Evolutionary conservation across 2,888 invertebrate genomes (phyloP), one percentile per base, ranked within the genome.

Genomic region (Melanophora roralis): DNA sequence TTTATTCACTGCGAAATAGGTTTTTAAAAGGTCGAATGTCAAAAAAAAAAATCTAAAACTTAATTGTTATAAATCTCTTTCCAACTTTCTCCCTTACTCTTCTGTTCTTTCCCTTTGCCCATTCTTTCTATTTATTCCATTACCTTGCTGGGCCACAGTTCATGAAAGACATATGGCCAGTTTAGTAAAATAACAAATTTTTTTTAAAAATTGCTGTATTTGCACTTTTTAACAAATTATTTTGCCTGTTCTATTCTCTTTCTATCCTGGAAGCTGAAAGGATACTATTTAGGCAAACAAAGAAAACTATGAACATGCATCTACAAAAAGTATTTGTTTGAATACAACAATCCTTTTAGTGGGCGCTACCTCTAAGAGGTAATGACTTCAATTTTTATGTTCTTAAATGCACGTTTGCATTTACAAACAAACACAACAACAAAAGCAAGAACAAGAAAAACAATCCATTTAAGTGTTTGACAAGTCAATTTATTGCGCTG

Each of bases 401-500:
- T 47, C 51, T 57, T 73, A 40, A 36, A 27, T 23, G 27, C 27
- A 27, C 73, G 53, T 53, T 65, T 75, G 12, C 72, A 55, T 69
- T 43, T 49, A 47, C 11, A 9, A 21, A 21, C 21, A 38, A 27
- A 27, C n/a, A n/a, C n/a, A n/a, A n/a, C n/a, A n/a, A 5, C 5
- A 9, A 34, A 5, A 9, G 19, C 45, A 23, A 19, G 16, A 40
- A 6, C 0, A 9, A 3, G 1, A 45, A 19, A 16, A 47, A 21
- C 40, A 59, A 59, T 40, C 38, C 75, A 60, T 75, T 68, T 74
- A 34, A 75, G 64, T 78, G 71, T 82, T 84, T 87, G 87, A 87
- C 86, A 87, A 84, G 85, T 87, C 88, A 88, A 88, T 88, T 88
- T 88, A 88, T 88, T 85, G 86, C 43, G 43, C 65, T 82, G 62